A percentile compares a stretch with the other conserved stretches of the same genome.
Conservation (phyloP, 2,888 invertebrate species). For the Eubasilissa splendida region DNA sequence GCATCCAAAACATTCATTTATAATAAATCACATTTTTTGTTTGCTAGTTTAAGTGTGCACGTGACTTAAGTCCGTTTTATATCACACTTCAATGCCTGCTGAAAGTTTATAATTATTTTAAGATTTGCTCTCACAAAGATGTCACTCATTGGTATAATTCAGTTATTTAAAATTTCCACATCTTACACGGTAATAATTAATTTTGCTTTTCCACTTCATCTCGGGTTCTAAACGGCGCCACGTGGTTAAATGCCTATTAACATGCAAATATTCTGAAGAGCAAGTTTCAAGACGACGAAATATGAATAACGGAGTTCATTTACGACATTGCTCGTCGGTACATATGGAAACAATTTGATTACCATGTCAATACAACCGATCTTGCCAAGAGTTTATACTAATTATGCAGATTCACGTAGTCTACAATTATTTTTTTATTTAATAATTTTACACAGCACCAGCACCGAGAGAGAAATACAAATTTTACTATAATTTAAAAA, state of each 20-base stretch:
- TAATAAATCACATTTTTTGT: too few species aligned
- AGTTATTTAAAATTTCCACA: slow-evolving; percentile 6
- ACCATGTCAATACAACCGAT: slow-evolving; percentile 13
- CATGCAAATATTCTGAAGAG: slow-evolving; percentile 33
- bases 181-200: slow-evolving; percentile 22
- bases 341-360: slow-evolving; percentile 23
- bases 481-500: too few species aligned
- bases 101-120: too few species aligned
- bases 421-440: too few species aligned
- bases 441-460: too few species aligned
- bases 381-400: background rate
- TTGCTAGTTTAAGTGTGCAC: too few species aligned
- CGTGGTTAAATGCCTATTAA: slow-evolving; percentile 26
- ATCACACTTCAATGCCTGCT: too few species aligned
- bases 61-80: too few species aligned
- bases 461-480: too few species aligned
- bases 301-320: slow-evolving; percentile 26
- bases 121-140: background rate
- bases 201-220: slow-evolving; percentile 6
- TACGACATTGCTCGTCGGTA: slow-evolving; percentile 2
- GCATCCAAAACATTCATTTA: too few species aligned
- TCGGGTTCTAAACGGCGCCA: background rate
- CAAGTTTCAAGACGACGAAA: slow-evolving; percentile 14
- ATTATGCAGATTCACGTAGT: too few species aligned
- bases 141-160: slow-evolving; percentile 12